These are phyloP conservation scores for Bradypus variegatus DNA, from an alignment of 2,797 vertebrate species.

Conservation along the genomic window DNA sequence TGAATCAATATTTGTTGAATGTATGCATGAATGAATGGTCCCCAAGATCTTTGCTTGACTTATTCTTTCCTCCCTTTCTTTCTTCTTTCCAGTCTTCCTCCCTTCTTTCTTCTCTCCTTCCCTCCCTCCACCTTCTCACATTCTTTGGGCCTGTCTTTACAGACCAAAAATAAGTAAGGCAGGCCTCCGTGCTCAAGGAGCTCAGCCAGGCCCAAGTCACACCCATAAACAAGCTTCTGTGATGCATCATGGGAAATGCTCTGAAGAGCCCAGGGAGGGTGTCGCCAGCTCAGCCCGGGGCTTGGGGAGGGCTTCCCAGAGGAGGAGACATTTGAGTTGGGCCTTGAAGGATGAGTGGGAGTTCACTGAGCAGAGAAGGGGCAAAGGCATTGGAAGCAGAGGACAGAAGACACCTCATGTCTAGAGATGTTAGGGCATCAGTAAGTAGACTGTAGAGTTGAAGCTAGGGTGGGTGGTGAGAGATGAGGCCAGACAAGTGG, in stretches of 20 bases:
- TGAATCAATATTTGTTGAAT: neutral
- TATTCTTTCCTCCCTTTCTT: neutral
- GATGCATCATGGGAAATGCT: neutral
- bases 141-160: slow-evolving; percentile 7
- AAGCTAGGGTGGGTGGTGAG: neutral
- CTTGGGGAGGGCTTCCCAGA: neutral
- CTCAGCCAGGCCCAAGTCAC: slow-evolving; percentile 15
- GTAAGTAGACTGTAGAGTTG: neutral
- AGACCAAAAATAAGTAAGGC: slow-evolving; percentile 46
- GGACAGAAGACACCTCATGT: neutral
- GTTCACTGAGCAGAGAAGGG: neutral
- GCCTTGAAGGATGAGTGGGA: neutral
- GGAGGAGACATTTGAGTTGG: neutral
- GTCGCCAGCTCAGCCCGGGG: neutral
- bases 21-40: neutral
- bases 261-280: neutral
- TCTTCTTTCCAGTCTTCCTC: neutral
- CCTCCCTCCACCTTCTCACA: neutral
- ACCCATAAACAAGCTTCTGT: slow-evolving; percentile 9
- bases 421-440: neutral
- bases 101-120: neutral
- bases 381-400: neutral
- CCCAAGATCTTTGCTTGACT: neutral
- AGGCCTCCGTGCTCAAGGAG: slow-evolving; percentile 40
- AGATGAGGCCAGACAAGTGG: neutral